Evolutionary conservation across 2,797 vertebrate genomes (phyloP), one percentile per base, ranked within the genome.

Genomic region (Hypotaenidia okinawae): DNA sequence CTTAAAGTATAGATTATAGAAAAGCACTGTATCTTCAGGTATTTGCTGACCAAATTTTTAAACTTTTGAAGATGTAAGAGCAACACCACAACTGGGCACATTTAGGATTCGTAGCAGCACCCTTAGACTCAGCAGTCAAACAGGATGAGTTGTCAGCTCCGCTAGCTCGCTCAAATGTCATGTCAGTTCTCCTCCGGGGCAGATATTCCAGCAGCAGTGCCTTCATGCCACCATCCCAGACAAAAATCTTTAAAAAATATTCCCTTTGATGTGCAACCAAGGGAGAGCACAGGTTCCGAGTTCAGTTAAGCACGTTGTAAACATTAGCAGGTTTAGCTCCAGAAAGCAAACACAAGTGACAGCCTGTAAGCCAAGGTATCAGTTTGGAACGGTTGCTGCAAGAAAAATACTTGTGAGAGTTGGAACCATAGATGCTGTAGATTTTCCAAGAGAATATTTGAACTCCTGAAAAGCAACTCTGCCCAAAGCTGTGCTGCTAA

Each of bases 341-440:
- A 67, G n/a, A 79, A 90, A 76, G 64, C 63, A 90, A 94, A 63
- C 30, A 61, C 43, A 87, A 88, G 67, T 62, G 90, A 91, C 67
- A 92, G 77, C 30, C 62, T 72, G 1, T 37, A 94, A 93, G 78
- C 90, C 79, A 75, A 85, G 55, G 52, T 21, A 89, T 19, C 45
- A 28, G 47, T 83, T 88, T 54, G 55, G 47, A 87, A 86, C 30
- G 17, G 21, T 1, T 49, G 19, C 41, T 82, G 39, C 49, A 55
- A 91, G 70, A 68, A 84, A 92, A 86, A 55, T 11, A 33, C 37
- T 47, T 54, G 35, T 3, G 18, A 84, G 49, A 19, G 3, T 6
- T 8, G 32, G 39, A 66, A n/a, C 10, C 19, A 58, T 0, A 15
- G 11, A 4, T 67, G 43, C 11, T 30, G 61, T 9, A 18, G 47